Conservation (phyloP, 2,797 vertebrate genomes). For the Sebastiscus albofasciatus region DNA sequence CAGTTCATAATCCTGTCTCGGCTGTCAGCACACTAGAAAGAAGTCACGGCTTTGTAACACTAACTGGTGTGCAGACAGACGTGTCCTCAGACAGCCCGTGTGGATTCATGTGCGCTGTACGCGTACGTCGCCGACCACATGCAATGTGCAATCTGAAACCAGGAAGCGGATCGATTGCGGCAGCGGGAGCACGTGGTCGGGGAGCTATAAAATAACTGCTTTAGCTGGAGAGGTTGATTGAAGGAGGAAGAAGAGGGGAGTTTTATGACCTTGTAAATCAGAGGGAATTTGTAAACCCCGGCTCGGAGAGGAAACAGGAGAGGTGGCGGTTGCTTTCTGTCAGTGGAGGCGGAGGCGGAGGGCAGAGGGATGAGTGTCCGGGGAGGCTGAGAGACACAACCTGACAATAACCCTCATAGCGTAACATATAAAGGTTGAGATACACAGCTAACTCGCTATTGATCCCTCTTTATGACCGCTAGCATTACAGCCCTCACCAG, state of each 20-base stretch:
- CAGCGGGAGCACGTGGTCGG: slow-evolving; percentile 26
- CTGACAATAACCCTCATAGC: background rate
- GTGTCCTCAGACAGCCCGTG: background rate
- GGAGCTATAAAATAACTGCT: slow-evolving; percentile 61
- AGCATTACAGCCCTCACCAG: background rate
- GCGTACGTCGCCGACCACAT: background rate
- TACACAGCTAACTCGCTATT: background rate
- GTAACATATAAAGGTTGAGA: background rate
- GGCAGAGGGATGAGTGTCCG: slow-evolving; percentile 30
- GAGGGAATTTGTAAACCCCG: slow-evolving; percentile 72
- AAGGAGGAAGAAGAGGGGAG: slow-evolving; percentile 39
- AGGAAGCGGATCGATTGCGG: slow-evolving; percentile 31
- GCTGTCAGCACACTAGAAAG: slow-evolving; percentile 2
- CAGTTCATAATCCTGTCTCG: background rate
- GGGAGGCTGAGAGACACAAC: slow-evolving; percentile 15
- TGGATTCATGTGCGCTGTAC: background rate
- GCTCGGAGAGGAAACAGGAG: slow-evolving; percentile 54
- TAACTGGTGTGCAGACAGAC: background rate
- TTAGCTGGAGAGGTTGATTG: slow-evolving; percentile 56
- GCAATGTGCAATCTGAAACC: slow-evolving; percentile 15
- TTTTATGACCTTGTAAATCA: slow-evolving; percentile 79
- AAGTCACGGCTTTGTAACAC: background rate
- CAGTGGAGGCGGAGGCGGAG: background rate
- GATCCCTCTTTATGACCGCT: background rate
- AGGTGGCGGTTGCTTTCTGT: slow-evolving; percentile 41